Evolutionary conservation across 92 coral and sea anemone species (phyloP).

Genomic region (Porites evermanni): DNA sequence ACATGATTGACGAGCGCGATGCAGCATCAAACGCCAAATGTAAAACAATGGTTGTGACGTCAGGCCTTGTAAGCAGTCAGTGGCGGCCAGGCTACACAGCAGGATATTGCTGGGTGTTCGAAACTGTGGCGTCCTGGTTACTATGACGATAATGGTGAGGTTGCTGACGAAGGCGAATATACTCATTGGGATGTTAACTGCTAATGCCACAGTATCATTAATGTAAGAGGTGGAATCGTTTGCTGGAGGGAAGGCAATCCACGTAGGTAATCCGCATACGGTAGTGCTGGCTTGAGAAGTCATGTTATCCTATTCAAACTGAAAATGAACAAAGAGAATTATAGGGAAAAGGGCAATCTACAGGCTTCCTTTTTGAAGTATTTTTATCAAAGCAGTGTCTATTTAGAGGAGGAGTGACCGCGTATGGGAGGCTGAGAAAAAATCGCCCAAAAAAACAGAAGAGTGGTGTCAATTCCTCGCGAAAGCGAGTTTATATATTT

Average conservation of each 20-base stretch:
- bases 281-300: background rate
- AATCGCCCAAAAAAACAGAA: no score
- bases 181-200: constrained; percentile 9
- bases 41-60: constrained; percentile 47
- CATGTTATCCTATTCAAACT: background rate
- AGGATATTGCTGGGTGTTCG: constrained; percentile 42
- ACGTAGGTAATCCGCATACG: background rate
- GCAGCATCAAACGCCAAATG: constrained; percentile 17
- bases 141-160: constrained; percentile 28
- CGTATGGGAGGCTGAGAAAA: no score
- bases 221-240: constrained; percentile 8
- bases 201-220: background rate
- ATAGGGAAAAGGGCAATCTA: no score
- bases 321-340: background rate
- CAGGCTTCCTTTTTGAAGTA: no score
- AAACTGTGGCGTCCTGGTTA: constrained; percentile 23
- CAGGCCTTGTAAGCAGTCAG: constrained; percentile 52
- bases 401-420: no score
- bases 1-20: constrained; percentile 29
- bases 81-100: constrained; percentile 42
- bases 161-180: constrained; percentile 2
- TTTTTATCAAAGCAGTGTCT: no score
- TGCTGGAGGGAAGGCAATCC: background rate
- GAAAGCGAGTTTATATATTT: no score
- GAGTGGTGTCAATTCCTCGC: no score